Conservation (phyloP, 2,797 vertebrate genomes). For the Rhabdophis nuchalis region DNA sequence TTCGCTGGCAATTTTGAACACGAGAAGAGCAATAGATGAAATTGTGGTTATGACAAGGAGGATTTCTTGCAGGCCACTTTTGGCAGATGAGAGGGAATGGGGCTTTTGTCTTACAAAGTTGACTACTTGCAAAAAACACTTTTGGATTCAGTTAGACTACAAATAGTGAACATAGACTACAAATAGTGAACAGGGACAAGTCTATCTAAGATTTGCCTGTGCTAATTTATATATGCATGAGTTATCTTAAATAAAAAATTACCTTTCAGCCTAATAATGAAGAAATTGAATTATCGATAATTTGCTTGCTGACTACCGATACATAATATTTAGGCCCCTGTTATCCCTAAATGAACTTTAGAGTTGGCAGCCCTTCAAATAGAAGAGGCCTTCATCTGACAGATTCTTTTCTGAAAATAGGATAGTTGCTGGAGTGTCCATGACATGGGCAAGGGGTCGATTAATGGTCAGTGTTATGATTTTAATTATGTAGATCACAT, state of each 20-base stretch:
- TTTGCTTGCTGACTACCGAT: background rate
- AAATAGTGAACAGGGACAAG: background rate
- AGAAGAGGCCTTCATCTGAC: background rate
- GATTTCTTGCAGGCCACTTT: background rate
- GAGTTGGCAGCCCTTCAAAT: background rate
- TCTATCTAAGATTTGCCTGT: background rate
- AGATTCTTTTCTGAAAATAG: background rate
- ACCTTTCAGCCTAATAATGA: background rate
- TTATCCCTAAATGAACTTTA: background rate
- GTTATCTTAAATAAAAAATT: background rate
- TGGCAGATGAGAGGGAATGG: background rate
- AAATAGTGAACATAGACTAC: background rate
- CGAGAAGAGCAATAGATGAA: background rate
- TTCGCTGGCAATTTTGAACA: background rate
- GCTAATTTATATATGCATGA: background rate
- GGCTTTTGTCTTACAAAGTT: background rate
- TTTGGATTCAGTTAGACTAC: background rate
- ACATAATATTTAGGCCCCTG: background rate
- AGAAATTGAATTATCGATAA: background rate
- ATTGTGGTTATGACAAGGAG: background rate
- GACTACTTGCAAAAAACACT: background rate
- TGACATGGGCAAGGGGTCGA: background rate
- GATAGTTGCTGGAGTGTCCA: background rate
- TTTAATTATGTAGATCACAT: background rate
- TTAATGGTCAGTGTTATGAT: background rate